Evolutionary conservation across 2,888 invertebrate genomes (phyloP).

Genomic region (Drosophila stalkeri): DNA sequence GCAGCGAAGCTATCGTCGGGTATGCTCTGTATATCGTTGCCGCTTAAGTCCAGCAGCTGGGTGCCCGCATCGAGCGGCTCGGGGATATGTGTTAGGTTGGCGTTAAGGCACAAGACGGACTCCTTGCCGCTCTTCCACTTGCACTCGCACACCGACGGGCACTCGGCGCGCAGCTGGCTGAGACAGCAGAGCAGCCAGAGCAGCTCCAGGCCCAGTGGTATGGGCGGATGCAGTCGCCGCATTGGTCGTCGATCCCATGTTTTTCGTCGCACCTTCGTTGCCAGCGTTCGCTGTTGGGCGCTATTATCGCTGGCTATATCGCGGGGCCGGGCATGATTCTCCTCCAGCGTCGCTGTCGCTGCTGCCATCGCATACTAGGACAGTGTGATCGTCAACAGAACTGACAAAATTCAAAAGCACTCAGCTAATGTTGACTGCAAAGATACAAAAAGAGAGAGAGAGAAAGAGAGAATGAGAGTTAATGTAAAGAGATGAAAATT

Average conservation of each 20-base stretch:
- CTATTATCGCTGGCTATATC: conserved; percentile 75
- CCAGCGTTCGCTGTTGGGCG: conserved; percentile 74
- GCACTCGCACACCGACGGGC: conserved; percentile 92
- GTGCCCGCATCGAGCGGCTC: conserved; percentile 91
- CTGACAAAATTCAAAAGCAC: neutral
- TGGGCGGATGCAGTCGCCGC: conserved; percentile 70
- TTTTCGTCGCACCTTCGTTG: conserved; percentile 82
- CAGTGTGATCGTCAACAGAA: conserved; percentile 19
- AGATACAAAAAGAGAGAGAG: neutral
- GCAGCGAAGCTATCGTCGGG: conserved; percentile 91
- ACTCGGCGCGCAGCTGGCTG: conserved; percentile 86
- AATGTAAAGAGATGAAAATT: too few relatives aligned
- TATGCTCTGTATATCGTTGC: conserved; percentile 89
- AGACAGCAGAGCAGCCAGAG: conserved; percentile 81
- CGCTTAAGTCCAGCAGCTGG: conserved; percentile 91
- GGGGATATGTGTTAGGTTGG: conserved; percentile 91
- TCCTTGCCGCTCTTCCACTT: conserved; percentile 96
- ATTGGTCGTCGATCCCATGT: conserved; percentile 49
- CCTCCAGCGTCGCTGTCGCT: conserved; percentile 59
- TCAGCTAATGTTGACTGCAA: conserved; percentile 50
- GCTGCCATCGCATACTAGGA: conserved; percentile 75
- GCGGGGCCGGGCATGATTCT: conserved; percentile 45
- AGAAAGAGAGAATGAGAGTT: neutral
- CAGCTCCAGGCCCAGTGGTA: conserved; percentile 73
- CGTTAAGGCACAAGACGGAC: conserved; percentile 92